A percentile compares a stretch with the other conserved stretches of the same genome.
Evolutionary conservation across 2,113 vertebrate genomes (phyloP).

Genomic region (Leucopsar rothschildi): DNA sequence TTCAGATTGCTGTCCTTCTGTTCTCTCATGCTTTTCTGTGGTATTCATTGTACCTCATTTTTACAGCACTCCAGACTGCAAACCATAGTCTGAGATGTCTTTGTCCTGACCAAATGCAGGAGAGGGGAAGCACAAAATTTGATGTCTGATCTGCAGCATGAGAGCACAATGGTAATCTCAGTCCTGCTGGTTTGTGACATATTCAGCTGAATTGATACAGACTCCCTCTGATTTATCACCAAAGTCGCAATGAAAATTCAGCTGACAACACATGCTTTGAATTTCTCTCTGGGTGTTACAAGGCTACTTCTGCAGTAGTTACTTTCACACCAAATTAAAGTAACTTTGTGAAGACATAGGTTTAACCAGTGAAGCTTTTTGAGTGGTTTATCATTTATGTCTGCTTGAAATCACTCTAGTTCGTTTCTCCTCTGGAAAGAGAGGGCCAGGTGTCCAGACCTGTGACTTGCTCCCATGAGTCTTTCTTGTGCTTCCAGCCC

Average conservation of each 20-base stretch:
- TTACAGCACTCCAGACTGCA: background rate
- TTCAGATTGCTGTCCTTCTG: background rate
- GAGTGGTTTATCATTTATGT: background rate
- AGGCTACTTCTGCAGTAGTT: background rate
- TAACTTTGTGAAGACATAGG: background rate
- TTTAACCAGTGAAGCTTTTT: background rate
- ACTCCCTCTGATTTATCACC: constrained; percentile 4
- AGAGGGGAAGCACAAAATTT: background rate
- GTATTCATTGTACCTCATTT: background rate
- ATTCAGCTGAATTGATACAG: background rate
- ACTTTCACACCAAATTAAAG: background rate
- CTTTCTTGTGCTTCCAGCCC: background rate
- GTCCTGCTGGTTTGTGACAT: background rate
- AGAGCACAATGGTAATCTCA: background rate
- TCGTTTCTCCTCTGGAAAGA: background rate
- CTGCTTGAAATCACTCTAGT: background rate
- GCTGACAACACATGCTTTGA: background rate
- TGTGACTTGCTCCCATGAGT: background rate
- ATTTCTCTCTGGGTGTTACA: background rate
- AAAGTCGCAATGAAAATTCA: background rate
- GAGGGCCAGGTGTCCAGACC: background rate
- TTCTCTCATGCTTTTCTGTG: background rate
- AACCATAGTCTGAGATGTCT: background rate
- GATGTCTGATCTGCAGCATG: background rate
- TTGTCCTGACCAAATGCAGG: background rate